phyloP scores from a whole-genome alignment of 1,140 invertebrate species.

The Bombus superbus region DNA sequence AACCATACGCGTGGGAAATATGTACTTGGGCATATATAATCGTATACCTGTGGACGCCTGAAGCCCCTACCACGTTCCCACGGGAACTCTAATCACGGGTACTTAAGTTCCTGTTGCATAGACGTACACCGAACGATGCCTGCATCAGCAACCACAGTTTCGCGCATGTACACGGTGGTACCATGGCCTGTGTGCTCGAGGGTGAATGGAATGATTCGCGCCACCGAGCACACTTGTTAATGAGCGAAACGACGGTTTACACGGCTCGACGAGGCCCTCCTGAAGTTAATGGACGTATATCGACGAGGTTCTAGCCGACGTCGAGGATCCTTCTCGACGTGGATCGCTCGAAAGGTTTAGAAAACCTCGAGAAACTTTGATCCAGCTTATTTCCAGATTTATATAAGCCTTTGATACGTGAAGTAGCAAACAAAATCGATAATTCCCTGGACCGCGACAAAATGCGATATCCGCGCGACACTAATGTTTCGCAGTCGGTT shows the following conservation, averaged over 20 bases:
- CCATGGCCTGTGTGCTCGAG: not conserved
- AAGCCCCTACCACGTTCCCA: not conserved
- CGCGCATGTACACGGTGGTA: not conserved
- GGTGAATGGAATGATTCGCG: conserved; percentile 46
- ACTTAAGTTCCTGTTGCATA: conserved; percentile 42
- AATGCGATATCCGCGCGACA: not conserved
- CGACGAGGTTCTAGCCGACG: not conserved
- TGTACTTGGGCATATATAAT: conserved; percentile 47
- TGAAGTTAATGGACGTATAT: conserved; percentile 37
- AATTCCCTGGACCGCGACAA: not conserved
- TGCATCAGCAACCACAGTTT: not conserved
- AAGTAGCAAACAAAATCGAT: not conserved
- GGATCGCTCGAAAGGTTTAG: not conserved
- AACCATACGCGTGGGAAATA: conserved; percentile 52
- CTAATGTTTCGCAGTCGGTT: not conserved
- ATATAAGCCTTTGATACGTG: not conserved
- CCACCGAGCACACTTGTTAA: conserved; percentile 31
- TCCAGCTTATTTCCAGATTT: too few relatives aligned
- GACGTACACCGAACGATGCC: not conserved
- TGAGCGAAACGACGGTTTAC: conserved; percentile 39
- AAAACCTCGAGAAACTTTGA: not conserved
- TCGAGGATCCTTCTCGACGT: not conserved
- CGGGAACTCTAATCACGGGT: conserved; percentile 46
- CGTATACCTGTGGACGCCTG: conserved; percentile 24
- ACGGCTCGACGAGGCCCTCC: not conserved